Percentiles rank a stretch among this genome's conserved stretches.
These are phyloP conservation scores for Drosophila percnosoma DNA, from an alignment of 2,888 invertebrate species.

Conservation along the genomic window DNA sequence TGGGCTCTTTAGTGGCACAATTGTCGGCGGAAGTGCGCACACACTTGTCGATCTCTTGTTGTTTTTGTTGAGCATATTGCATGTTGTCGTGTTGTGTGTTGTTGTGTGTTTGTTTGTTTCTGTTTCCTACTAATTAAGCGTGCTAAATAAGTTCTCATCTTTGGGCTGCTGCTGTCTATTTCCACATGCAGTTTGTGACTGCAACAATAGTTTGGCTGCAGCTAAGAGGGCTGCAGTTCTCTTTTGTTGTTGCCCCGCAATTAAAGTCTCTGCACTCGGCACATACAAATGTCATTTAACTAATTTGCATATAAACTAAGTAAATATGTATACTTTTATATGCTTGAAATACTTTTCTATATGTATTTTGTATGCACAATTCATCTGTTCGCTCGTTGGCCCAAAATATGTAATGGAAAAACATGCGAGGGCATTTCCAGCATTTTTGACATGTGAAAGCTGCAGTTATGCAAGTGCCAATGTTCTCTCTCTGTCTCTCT, in stretches of 20 bases:
- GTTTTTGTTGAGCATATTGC: slow-evolving; percentile 12
- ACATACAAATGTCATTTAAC: slow-evolving; percentile 51
- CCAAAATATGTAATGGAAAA: slow-evolving; percentile 52
- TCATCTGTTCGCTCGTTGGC: slow-evolving; percentile 42
- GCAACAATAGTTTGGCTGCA: slow-evolving; percentile 77
- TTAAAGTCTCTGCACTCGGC: slow-evolving; percentile 51
- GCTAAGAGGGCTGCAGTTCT: slow-evolving; percentile 47
- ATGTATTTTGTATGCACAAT: slow-evolving; percentile 12
- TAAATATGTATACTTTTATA: slow-evolving; percentile 31
- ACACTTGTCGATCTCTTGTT: slow-evolving; percentile 39
- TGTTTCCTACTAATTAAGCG: slow-evolving; percentile 80
- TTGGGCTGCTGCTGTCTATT: slow-evolving; percentile 49
- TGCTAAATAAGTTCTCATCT: slow-evolving; percentile 67
- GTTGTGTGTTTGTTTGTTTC: slow-evolving; percentile 45
- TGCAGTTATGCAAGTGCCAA: slow-evolving; percentile 29
- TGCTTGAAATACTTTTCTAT: slow-evolving; percentile 11
- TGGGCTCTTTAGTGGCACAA: slow-evolving; percentile 61
- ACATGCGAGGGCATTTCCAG: slow-evolving; percentile 40
- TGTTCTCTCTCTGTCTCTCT: slow-evolving; percentile 14
- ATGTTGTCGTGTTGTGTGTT: slow-evolving; percentile 14
- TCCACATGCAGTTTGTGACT: slow-evolving; percentile 79
- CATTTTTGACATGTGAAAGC: slow-evolving; percentile 49
- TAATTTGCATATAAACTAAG: slow-evolving; percentile 63
- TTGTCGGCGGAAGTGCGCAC: slow-evolving; percentile 75
- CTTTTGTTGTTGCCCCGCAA: slow-evolving; percentile 54